These are phyloP conservation scores for Oscheius onirici DNA, from an alignment of 2,888 invertebrate species.

Conservation along the genomic window DNA sequence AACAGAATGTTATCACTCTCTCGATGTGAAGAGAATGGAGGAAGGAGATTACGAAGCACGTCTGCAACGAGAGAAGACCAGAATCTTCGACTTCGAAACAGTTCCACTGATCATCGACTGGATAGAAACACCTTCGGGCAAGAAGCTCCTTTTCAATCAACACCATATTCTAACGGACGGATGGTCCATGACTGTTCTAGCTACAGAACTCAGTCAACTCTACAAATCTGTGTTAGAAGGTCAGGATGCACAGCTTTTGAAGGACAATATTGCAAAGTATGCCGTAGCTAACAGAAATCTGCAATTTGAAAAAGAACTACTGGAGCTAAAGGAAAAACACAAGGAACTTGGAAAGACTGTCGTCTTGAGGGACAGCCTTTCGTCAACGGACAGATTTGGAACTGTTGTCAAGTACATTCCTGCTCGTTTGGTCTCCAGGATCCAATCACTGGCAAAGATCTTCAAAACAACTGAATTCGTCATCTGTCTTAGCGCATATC, in stretches of 20 bases:
- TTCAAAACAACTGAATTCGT: slow-evolving; percentile 31
- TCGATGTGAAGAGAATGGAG: neutral
- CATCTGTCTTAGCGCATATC: slow-evolving; percentile 19
- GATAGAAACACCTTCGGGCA: neutral
- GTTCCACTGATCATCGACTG: slow-evolving; percentile 1
- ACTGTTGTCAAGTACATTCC: slow-evolving; percentile 6
- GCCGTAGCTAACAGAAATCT: slow-evolving; percentile 33
- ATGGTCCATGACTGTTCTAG: slow-evolving; percentile 68
- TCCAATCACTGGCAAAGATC: slow-evolving; percentile 6
- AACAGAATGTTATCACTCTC: slow-evolving; percentile 46
- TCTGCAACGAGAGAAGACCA: slow-evolving; percentile 1
- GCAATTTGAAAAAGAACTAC: slow-evolving; percentile 23
- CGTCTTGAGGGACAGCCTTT: neutral
- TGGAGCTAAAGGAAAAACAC: neutral
- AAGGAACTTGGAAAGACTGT: neutral
- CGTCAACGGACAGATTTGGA: neutral
- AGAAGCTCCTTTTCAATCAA: slow-evolving; percentile 50
- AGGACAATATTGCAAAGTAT: slow-evolving; percentile 36
- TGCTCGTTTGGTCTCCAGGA: neutral
- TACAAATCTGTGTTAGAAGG: slow-evolving; percentile 23
- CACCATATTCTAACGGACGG: slow-evolving; percentile 69
- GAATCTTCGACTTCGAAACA: slow-evolving; percentile 3
- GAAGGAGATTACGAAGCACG: neutral
- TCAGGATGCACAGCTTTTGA: neutral
- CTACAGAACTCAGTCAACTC: slow-evolving; percentile 44